Percentiles rank a stretch among this genome's conserved stretches.
phyloP scores from a whole-genome alignment of 2,797 vertebrate species.

The Acrocephalus scirpaceus region DNA sequence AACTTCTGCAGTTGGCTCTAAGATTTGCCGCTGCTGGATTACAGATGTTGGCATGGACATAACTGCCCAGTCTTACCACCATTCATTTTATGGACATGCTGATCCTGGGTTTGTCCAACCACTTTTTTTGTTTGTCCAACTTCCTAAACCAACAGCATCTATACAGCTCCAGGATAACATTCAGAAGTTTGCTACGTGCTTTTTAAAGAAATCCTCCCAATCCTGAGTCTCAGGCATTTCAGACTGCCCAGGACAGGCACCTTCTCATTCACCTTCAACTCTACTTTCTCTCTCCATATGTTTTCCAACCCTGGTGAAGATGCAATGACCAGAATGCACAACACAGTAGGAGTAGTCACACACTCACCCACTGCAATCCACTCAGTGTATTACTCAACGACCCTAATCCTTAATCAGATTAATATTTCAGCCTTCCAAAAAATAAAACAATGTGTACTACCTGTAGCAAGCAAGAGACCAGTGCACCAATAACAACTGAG shows the following conservation, averaged over 20 bases:
- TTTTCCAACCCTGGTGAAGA: not conserved
- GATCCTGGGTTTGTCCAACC: not conserved
- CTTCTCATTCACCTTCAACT: not conserved
- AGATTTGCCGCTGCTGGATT: not conserved
- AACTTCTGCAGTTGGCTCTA: not conserved
- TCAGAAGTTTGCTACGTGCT: not conserved
- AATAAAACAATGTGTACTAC: not conserved
- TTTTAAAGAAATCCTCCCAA: not conserved
- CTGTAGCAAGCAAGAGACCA: not conserved
- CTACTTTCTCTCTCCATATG: not conserved
- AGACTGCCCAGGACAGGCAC: not conserved
- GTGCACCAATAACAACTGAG: fast-evolving
- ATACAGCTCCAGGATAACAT: not conserved
- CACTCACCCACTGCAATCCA: not conserved
- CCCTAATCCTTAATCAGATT: not conserved
- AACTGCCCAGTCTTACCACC: not conserved
- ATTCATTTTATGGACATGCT: not conserved
- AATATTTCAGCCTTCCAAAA: not conserved
- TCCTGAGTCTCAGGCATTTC: not conserved
- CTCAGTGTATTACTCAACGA: not conserved
- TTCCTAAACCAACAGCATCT: not conserved
- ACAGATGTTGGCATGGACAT: not conserved
- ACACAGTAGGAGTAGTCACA: not conserved
- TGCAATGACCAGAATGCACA: not conserved
- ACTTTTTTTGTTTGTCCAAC: not conserved